Evolutionary conservation across 2,797 vertebrate species (phyloP).

Genomic region (Chelonia mydas): DNA sequence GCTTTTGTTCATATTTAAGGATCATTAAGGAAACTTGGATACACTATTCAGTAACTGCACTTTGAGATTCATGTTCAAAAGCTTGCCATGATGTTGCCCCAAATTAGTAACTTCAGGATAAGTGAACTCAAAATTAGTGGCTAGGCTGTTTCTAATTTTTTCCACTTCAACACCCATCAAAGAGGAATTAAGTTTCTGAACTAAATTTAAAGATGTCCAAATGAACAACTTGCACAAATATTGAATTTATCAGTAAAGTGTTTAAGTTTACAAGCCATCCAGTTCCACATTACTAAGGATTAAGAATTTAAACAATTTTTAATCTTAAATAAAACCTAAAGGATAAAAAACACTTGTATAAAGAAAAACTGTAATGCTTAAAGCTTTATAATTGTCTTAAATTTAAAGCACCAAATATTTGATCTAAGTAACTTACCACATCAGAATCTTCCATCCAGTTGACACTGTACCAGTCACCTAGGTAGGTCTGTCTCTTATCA

Average conservation of each 20-base stretch:
- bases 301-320: not conserved
- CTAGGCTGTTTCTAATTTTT: not conserved
- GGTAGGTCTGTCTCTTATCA: constrained; percentile 89
- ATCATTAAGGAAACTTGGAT: not conserved
- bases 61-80: not conserved
- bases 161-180: not conserved
- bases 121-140: not conserved
- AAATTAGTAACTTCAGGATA: not conserved
- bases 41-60: not conserved
- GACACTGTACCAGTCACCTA: constrained; percentile 98
- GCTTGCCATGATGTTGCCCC: not conserved
- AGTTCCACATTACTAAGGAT: not conserved
- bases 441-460: constrained; percentile 99
- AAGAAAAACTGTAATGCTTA: not conserved
- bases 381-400: not conserved
- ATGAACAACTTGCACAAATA: not conserved
- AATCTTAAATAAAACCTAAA: not conserved
- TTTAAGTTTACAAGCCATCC: not conserved
- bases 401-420: not conserved
- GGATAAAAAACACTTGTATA: not conserved
- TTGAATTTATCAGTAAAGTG: not conserved
- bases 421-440: constrained; percentile 75
- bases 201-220: not conserved
- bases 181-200: not conserved
- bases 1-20: not conserved